Base-by-base conservation (phyloP, 2,113 vertebrate genomes). In the Octodon degus region DNA sequence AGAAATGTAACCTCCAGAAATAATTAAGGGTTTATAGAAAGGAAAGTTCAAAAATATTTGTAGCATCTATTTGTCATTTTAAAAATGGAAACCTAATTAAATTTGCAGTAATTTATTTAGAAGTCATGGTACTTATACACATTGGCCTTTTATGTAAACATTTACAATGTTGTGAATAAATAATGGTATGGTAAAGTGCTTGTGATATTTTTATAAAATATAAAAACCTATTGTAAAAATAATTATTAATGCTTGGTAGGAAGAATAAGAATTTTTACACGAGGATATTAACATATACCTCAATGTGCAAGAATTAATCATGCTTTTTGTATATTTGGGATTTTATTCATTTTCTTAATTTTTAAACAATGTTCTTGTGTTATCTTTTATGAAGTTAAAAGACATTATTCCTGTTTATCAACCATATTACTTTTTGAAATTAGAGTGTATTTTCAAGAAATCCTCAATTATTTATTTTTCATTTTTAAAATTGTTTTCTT, bases 301-400 rank as follows among this genome's bases (percentile, higher is more conserved):
- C 4, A 77, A 17, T 60, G 27, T 50, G 16, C 67, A 34, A 94
- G 17, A 94, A 81, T 67, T 67, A 77, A 83, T 70, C n/a, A 58
- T 53, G n/a, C 5, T 50, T 74, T 77, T 86, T 40, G 4, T 63
- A 34, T 72, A 1, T 55, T 84, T 3, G 19, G 0, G 3, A 0
- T 65, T 84, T 72, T 74, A 68, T 81, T 84, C 53, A 68, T 60
- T 92, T 94, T 60, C 80, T 58, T 62, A 93, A 82, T 83, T 90
- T 80, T 68, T 9, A 37, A 43, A 19, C 24, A 82, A 22, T 68
- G 7, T 22, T 25, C 24, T 79, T 67, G 1, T 27, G 16, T 47
- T 80, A 40, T 40, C 47, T 84, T 65, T 60, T 80, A 11, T 55
- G 94, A 40, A 5, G 34, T 62, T 81, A 76, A 47, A 68, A 90